These are phyloP conservation scores for Sturmia bella DNA, from an alignment of 2,888 invertebrate species.

Conservation along the genomic window DNA sequence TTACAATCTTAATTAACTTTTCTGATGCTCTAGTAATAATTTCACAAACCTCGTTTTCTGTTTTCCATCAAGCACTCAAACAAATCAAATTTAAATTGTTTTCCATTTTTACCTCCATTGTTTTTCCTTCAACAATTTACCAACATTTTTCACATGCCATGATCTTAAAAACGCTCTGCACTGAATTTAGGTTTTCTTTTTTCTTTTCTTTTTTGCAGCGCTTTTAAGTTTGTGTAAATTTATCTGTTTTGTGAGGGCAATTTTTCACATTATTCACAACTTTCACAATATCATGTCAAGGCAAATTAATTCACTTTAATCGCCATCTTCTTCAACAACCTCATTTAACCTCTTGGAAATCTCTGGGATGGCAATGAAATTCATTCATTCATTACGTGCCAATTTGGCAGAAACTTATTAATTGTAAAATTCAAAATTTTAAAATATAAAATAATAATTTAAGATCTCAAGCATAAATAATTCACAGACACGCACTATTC, in stretches of 20 bases:
- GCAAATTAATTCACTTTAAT: slow-evolving; percentile 19
- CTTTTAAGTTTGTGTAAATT: neutral
- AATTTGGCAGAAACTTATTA: slow-evolving; percentile 40
- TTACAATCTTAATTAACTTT: no score
- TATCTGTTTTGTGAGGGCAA: neutral
- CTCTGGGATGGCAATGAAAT: slow-evolving; percentile 38
- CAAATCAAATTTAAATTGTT: neutral
- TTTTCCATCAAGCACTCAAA: no score
- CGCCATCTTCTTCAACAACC: slow-evolving; percentile 5
- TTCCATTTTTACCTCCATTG: neutral
- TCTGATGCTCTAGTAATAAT: no score
- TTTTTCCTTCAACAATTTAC: neutral
- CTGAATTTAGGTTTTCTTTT: slow-evolving; percentile 3
- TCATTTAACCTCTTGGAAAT: slow-evolving; percentile 34
- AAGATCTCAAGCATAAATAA: slow-evolving; percentile 33
- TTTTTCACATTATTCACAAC: slow-evolving; percentile 20
- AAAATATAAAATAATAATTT: slow-evolving; percentile 3
- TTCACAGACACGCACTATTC: slow-evolving; percentile 36
- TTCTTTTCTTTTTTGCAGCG: no score
- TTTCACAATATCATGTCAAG: slow-evolving; percentile 35
- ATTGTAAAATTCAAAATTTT: neutral
- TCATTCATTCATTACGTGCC: slow-evolving; percentile 37
- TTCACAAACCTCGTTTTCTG: no score
- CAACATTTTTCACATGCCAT: slow-evolving; percentile 8
- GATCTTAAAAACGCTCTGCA: neutral